A percentile compares a stretch with the other conserved stretches of the same genome.
Conservation (phyloP, 2,797 vertebrate species). For the Sebastes alutus region DNA sequence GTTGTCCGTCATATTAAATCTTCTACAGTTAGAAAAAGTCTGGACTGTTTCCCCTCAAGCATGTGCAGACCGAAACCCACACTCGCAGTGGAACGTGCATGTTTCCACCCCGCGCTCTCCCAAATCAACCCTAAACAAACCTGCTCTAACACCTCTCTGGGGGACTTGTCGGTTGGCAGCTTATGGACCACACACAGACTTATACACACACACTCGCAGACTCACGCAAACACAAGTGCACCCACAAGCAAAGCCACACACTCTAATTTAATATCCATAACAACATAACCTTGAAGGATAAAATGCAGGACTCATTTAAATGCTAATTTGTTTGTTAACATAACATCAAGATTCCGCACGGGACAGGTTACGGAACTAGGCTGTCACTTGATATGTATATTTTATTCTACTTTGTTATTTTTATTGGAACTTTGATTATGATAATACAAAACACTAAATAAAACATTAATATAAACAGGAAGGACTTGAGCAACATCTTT, state of each 20-base stretch:
- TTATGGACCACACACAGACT: constrained; percentile 76
- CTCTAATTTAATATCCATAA: constrained; percentile 89
- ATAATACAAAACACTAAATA: constrained; percentile 89
- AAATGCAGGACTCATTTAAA: constrained; percentile 89
- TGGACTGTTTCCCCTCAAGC: constrained; percentile 56
- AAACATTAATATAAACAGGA: constrained; percentile 88
- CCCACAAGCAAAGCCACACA: constrained; percentile 73
- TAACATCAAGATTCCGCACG: constrained; percentile 86
- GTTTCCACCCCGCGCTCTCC: constrained; percentile 53
- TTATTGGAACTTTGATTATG: constrained; percentile 90
- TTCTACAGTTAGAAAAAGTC: constrained; percentile 61
- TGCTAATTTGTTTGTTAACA: constrained; percentile 92
- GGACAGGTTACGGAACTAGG: constrained; percentile 85
- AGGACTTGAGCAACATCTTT: constrained; percentile 80
- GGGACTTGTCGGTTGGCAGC: constrained; percentile 77
- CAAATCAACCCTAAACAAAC: constrained; percentile 77
- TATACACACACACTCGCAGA: constrained; percentile 25
- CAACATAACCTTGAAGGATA: constrained; percentile 90
- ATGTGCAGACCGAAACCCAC: constrained; percentile 37
- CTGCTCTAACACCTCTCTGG: constrained; percentile 77
- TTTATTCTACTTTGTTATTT: constrained; percentile 88
- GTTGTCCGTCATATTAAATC: constrained; percentile 43
- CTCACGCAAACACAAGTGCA: constrained; percentile 39
- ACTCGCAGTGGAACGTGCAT: constrained; percentile 35
- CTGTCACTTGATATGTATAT: constrained; percentile 89